phyloP scores from a whole-genome alignment of 2,888 invertebrate genomes.

The Eugnorisma glareosa region DNA sequence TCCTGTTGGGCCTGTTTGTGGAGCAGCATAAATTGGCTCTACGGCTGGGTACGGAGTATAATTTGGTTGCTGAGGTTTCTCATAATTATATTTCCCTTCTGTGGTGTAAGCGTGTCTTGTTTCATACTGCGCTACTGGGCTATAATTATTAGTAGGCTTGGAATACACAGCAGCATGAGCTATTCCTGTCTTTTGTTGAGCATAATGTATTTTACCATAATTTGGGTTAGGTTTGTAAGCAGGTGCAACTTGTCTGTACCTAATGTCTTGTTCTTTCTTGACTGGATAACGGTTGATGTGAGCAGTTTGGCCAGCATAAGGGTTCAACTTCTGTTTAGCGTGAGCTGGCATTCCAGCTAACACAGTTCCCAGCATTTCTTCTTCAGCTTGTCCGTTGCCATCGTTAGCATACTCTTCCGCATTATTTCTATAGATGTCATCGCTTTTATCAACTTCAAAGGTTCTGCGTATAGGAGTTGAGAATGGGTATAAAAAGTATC shows the following conservation, averaged over 20 bases:
- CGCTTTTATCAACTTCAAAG: constrained; percentile 92
- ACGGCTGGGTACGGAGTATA: constrained; percentile 84
- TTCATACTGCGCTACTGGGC: constrained; percentile 79
- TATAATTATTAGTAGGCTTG: constrained; percentile 83
- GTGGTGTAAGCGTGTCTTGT: constrained; percentile 85
- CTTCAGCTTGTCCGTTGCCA: constrained; percentile 93
- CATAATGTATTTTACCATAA: constrained; percentile 81
- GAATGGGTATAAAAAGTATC: constrained; percentile 94
- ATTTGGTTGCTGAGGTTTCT: constrained; percentile 78
- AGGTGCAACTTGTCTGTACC: constrained; percentile 85
- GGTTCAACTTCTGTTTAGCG: constrained; percentile 85
- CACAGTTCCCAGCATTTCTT: constrained; percentile 94
- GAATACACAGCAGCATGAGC: constrained; percentile 88
- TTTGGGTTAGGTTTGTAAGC: constrained; percentile 82
- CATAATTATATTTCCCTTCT: constrained; percentile 82
- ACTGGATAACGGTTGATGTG: constrained; percentile 82
- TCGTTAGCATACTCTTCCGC: constrained; percentile 92
- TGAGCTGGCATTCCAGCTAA: constrained; percentile 92
- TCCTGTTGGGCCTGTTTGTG: constrained; percentile 82
- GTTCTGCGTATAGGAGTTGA: constrained; percentile 92
- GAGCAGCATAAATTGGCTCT: constrained; percentile 86
- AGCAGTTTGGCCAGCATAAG: constrained; percentile 86
- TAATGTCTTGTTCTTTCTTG: constrained; percentile 86
- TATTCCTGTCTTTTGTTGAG: constrained; percentile 88
- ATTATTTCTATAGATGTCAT: constrained; percentile 92